Evolutionary conservation across 2,113 vertebrate species (phyloP), one percentile per base, ranked within the genome.

Genomic region (Piaya cayana): DNA sequence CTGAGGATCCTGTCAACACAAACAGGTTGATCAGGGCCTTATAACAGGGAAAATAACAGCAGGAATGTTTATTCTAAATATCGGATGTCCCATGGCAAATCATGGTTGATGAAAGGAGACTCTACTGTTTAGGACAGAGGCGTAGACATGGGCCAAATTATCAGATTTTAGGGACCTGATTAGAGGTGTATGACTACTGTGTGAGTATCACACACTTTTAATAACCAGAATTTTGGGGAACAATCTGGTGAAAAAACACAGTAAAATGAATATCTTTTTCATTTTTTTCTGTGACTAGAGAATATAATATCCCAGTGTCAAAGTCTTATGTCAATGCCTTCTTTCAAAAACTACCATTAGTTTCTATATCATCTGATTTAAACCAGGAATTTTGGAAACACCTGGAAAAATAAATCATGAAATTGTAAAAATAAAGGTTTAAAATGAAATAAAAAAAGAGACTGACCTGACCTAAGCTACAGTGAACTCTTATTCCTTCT

Each of bases 381-480:
- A 94, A 72, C 9, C 6, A 30, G 37, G 27, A 93, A 92, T 86
- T 92, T 92, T 82, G 56, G 78, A 92, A 96, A 89, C 64, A 91
- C 36, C 58, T 94, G 49, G 62, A 56, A 69, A 96, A 95, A 95
- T 65, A 83, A 89, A 59, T 86, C 42, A 92, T 67, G 34, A 55
- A 70, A 92, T 90, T 81, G 50, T 69, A 94, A 93, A 96, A 93
- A 93, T 56, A 82, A 74, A 82, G 55, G 14, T 92, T 86, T 64
- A 22, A 52, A 90, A 49, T 69, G 2, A 67, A 83, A 37, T 88
- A 32, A 72, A 92, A 92, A 75, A 95, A 47, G 16, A 20, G 34
- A 22, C 29, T 39, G 20, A 82, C 17, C 3, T 26, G 20, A 82
- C 17, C 3, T 26, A 82, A 55, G 56, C 59, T 59, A 82, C 77